These are phyloP conservation scores for Phymorhynchus buccinoides DNA, from an alignment of 1,140 invertebrate genomes.

Conservation along the genomic window DNA sequence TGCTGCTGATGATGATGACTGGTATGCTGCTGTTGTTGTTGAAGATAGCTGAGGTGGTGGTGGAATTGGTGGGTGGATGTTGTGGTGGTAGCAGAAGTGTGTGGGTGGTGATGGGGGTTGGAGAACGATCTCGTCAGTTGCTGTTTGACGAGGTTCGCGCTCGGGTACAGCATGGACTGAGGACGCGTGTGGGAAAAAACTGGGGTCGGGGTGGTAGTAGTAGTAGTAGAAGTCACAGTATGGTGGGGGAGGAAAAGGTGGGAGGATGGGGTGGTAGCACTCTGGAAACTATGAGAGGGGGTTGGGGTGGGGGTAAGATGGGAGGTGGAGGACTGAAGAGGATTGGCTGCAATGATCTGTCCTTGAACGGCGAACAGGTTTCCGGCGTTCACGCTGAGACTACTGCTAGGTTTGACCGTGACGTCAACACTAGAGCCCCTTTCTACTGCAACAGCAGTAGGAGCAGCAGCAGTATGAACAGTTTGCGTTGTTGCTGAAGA, in stretches of 20 bases:
- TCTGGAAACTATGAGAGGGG: background rate
- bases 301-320: no score
- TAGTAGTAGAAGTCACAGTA: background rate
- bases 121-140: background rate
- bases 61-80: background rate
- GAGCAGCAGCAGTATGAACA: background rate
- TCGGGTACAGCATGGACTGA: background rate
- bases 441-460: background rate
- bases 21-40: slow-evolving; percentile 2
- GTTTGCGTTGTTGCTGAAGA: background rate
- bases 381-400: background rate
- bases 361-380: background rate
- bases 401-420: background rate
- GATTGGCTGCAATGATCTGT: background rate
- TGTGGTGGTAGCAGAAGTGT: background rate
- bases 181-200: background rate
- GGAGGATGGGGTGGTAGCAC: background rate
- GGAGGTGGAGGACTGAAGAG: background rate
- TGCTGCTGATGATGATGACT: slow-evolving; percentile 31
- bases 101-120: background rate
- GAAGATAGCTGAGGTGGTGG: background rate
- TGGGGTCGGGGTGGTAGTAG: background rate
- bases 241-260: background rate
- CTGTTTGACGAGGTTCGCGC: background rate
- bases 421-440: no score